Percentiles rank a stretch among this genome's conserved stretches.
phyloP scores from a whole-genome alignment of 2,797 vertebrate genomes.

The Ctenopoma kingsleyae region DNA sequence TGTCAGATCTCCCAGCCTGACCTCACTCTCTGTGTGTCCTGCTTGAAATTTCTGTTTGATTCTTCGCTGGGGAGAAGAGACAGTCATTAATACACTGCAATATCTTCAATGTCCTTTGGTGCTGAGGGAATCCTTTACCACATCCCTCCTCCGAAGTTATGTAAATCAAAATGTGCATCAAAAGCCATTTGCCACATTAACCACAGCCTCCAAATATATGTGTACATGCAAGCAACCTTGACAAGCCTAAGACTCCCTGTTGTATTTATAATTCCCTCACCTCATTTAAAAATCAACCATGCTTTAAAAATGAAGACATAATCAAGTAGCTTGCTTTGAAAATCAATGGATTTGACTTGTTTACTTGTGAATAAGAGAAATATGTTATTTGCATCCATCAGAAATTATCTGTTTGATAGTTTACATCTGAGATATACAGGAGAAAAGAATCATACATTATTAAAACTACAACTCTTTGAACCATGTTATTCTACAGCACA shows the following conservation, averaged over 20 bases:
- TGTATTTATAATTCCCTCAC: slow-evolving; percentile 78
- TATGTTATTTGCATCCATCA: slow-evolving; percentile 74
- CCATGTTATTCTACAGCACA: slow-evolving; percentile 39
- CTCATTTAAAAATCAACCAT: slow-evolving; percentile 81
- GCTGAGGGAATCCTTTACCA: slow-evolving; percentile 78
- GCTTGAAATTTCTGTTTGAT: slow-evolving; percentile 85
- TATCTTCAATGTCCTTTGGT: slow-evolving; percentile 80
- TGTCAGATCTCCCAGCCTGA: slow-evolving; percentile 76
- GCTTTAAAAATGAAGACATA: slow-evolving; percentile 83
- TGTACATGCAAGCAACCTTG: slow-evolving; percentile 82
- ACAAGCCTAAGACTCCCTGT: slow-evolving; percentile 76
- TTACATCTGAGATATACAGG: slow-evolving; percentile 54
- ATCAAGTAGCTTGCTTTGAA: slow-evolving; percentile 81
- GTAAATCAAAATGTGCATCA: slow-evolving; percentile 83
- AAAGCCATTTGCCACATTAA: slow-evolving; percentile 83
- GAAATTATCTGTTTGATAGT: slow-evolving; percentile 66
- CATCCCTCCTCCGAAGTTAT: slow-evolving; percentile 81
- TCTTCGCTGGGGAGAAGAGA: slow-evolving; percentile 72
- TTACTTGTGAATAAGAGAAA: slow-evolving; percentile 84
- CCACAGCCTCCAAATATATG: slow-evolving; percentile 76
- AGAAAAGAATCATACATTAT: slow-evolving; percentile 69
- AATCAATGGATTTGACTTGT: slow-evolving; percentile 82
- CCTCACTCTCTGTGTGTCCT: slow-evolving; percentile 78
- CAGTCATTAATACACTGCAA: slow-evolving; percentile 80
- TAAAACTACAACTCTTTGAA: slow-evolving; percentile 58